Evolutionary conservation across 30 jellyfish, hydroid and myxozoan species (phyloP).

Genomic region (Turritopsis rubra): DNA sequence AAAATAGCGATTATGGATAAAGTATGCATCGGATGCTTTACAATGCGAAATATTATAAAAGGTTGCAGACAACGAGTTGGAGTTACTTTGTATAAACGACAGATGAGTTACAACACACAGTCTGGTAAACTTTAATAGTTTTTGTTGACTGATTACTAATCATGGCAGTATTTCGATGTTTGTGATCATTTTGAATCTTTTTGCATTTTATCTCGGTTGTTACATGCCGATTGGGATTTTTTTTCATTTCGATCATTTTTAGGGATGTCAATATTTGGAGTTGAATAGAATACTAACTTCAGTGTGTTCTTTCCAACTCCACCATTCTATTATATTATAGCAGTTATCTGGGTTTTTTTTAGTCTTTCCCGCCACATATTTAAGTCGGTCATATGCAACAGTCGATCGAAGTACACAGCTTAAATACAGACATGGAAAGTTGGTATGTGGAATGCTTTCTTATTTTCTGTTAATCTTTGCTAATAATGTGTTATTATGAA

Average conservation of each 20-base stretch:
- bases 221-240: too few relatives aligned
- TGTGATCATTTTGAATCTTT: too few relatives aligned
- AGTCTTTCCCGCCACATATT: neutral
- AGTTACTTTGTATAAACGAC: too few relatives aligned
- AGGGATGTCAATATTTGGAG: too few relatives aligned
- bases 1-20: neutral
- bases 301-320: too few relatives aligned
- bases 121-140: neutral
- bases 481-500: neutral
- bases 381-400: neutral
- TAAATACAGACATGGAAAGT: slow-evolving; percentile 29
- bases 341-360: too few relatives aligned
- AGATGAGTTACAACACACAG: neutral
- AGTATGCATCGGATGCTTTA: neutral
- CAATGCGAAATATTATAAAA: neutral
- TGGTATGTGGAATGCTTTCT: slow-evolving; percentile 13
- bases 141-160: neutral
- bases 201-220: too few relatives aligned
- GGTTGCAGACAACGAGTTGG: neutral
- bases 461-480: neutral
- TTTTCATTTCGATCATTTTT: too few relatives aligned
- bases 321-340: too few relatives aligned
- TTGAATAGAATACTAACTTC: too few relatives aligned
- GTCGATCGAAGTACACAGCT: slow-evolving; percentile 14
- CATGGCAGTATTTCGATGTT: too few relatives aligned